Percentiles rank a stretch among this genome's conserved stretches.
phyloP scores from a whole-genome alignment of 2,113 vertebrate species.

The Gila orcuttii region DNA sequence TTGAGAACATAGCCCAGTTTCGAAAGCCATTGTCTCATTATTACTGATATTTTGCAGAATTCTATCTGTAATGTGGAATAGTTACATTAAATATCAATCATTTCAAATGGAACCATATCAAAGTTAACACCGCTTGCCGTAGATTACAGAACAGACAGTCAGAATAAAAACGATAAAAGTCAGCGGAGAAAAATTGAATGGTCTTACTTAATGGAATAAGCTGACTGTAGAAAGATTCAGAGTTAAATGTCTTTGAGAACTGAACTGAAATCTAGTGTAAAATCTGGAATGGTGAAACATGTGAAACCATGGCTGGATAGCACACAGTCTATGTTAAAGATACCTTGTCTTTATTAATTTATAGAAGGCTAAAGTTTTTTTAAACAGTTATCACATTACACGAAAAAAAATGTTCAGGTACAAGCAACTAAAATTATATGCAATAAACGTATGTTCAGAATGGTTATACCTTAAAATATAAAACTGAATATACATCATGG shows the following conservation, averaged over 20 bases:
- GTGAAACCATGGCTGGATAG: background rate
- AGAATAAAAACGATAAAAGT: constrained; percentile 26
- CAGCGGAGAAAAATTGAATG: background rate
- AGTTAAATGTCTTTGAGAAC: constrained; percentile 14
- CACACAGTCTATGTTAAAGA: too few relatives aligned
- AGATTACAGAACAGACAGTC: constrained; percentile 13
- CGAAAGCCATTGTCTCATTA: constrained; percentile 23
- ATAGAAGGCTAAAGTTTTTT: background rate
- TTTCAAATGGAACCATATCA: constrained; percentile 8
- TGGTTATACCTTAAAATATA: background rate
- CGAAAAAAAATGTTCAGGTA: background rate
- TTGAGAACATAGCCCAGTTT: background rate
- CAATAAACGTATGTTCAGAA: too few relatives aligned
- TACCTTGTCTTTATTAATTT: too few relatives aligned
- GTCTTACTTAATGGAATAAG: constrained; percentile 15
- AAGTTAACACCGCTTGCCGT: background rate
- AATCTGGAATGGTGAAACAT: background rate
- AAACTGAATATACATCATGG: background rate
- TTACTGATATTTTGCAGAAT: constrained; percentile 10
- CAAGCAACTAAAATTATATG: background rate
- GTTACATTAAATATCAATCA: constrained; percentile 22
- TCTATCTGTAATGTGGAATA: constrained; percentile 10
- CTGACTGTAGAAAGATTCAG: background rate
- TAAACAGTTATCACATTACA: background rate
- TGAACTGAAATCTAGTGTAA: background rate